A percentile compares a stretch with the other conserved stretches of the same genome.
Evolutionary conservation across 2,113 vertebrate genomes (phyloP).

Genomic region (Eptatretus burgeri): DNA sequence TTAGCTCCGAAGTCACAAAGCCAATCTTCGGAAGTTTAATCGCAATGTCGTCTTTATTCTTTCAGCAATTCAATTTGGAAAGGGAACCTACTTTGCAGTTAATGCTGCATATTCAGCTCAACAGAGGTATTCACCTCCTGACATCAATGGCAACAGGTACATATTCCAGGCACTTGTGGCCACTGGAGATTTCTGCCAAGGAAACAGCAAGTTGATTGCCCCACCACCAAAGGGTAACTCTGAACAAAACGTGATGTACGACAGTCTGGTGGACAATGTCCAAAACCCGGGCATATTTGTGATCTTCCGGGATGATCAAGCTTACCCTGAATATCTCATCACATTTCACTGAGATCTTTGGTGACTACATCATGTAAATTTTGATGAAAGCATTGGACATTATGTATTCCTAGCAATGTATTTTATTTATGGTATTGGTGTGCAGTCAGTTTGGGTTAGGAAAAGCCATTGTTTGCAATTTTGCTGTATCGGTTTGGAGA

Average conservation of each 20-base stretch:
- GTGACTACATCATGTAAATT: too few relatives aligned
- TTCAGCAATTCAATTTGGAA: constrained; percentile 1
- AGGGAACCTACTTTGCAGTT: constrained; percentile 6
- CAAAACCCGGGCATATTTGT: not conserved
- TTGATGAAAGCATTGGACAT: too few relatives aligned
- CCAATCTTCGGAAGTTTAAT: not conserved
- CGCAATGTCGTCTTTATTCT: not conserved
- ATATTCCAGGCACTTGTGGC: not conserved
- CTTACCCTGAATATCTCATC: constrained; percentile 7
- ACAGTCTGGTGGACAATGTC: not conserved
- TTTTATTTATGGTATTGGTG: too few relatives aligned
- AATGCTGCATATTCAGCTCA: constrained; percentile 2
- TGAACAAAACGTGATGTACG: not conserved
- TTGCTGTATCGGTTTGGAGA: too few relatives aligned
- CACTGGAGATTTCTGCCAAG: constrained; percentile 1
- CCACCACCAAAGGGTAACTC: constrained; percentile 1
- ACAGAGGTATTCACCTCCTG: not conserved
- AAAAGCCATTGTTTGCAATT: too few relatives aligned
- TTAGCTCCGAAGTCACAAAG: too few relatives aligned
- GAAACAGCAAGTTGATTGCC: not conserved
- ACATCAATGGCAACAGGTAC: not conserved
- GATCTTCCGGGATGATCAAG: constrained; percentile 7
- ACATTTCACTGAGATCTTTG: not conserved
- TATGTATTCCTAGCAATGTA: too few relatives aligned
- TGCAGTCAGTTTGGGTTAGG: too few relatives aligned